Conservation (phyloP, 1,140 invertebrate species). For the Oscheius sp. region DNA sequence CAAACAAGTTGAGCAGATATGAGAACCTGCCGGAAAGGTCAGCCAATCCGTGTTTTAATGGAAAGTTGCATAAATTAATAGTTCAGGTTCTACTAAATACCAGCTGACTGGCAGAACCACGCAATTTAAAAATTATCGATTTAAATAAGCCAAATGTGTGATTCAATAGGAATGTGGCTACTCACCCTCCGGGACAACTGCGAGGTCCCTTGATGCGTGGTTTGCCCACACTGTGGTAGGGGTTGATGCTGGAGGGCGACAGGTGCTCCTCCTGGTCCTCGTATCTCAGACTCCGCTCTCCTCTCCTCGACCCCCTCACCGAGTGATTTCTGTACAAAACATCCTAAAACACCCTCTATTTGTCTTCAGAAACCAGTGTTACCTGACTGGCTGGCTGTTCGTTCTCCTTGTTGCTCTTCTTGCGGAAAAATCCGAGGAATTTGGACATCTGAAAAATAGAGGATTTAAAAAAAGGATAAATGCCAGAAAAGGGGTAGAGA, state of each 20-base stretch:
- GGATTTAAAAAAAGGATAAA: background rate
- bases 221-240: background rate
- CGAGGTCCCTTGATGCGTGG: background rate
- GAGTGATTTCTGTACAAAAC: background rate
- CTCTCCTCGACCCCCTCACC: background rate
- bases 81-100: too few relatives aligned
- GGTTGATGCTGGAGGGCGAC: background rate
- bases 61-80: too few relatives aligned
- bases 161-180: too few relatives aligned
- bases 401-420: conserved; percentile 2
- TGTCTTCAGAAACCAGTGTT: background rate
- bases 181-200: background rate
- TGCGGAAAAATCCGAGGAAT: background rate
- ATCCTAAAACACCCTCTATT: background rate
- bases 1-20: too few relatives aligned
- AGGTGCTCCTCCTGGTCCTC: background rate
- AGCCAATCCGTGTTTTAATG: too few relatives aligned
- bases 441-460: background rate
- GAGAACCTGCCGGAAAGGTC: too few relatives aligned
- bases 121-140: too few relatives aligned
- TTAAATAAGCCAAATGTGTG: too few relatives aligned
- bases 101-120: too few relatives aligned
- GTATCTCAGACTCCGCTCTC: background rate
- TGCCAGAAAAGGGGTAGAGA: background rate
- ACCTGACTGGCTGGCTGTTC: background rate